Evolutionary conservation across 2,797 vertebrate genomes (phyloP), one percentile per base, ranked within the genome.

Genomic region (Toxotes lorentzi): DNA sequence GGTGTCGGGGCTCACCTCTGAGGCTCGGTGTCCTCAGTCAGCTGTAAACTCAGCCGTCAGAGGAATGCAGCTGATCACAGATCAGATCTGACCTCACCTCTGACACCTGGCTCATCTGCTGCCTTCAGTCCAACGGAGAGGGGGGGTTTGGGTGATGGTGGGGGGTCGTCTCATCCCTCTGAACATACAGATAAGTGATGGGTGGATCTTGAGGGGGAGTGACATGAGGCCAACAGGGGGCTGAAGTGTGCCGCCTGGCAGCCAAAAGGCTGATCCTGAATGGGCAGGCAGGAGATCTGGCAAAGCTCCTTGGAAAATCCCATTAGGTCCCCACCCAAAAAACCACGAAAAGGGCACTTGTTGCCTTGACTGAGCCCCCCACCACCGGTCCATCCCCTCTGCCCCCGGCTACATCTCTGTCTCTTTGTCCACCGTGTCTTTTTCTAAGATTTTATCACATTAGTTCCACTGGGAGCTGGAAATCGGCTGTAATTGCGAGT

Each of bases 221-320:
- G 70, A 72, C 24, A 14, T 14, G 78, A 78, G 83, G 85, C 72
- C 77, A 43, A 51, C 81, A 73, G 82, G 75, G 81, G n/a, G 81
- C 69, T 14, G 92, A 93, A 94, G 94, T 95, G 94, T 95, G 95
- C 92, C 93, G 90, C 90, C 91, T 86, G 90, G 88, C 93, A 93
- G 93, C 92, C 84, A 94, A 94, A 94, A 87, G 89, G 65, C 90
- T 87, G 75, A 82, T 76, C 73, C 88, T 94, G 90, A 94, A 93
- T 91, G 91, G 82, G 83, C 78, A 88, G 81, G 91, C 90, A 91
- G 89, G 95, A 95, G 96, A 96, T 96, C 97, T 97, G 89, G 95
- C 95, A 96, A 97, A 97, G 95, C 96, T 95, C 95, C 92, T 93
- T 81, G 78, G 95, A 96, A 97, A 98, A 98, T 98, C 97, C 95